These are phyloP conservation scores for Leiothrix lutea DNA, from an alignment of 2,113 vertebrate species.

Conservation along the genomic window DNA sequence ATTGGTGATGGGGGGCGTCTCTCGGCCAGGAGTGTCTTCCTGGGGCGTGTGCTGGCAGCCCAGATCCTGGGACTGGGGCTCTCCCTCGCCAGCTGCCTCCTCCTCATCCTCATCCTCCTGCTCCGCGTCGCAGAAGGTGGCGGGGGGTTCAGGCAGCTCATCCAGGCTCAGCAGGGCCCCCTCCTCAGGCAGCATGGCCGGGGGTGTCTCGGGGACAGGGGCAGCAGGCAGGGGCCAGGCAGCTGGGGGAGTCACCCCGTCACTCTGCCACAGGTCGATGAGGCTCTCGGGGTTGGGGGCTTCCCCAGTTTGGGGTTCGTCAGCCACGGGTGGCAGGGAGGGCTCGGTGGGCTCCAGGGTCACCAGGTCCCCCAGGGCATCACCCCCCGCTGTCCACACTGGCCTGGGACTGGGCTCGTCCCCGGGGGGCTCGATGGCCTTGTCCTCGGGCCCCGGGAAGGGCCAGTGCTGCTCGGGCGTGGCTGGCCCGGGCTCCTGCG, in stretches of 20 bases:
- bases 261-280: slow-evolving; percentile 87
- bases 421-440: slow-evolving; percentile 20
- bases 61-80: slow-evolving; percentile 75
- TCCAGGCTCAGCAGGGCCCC: slow-evolving; percentile 89
- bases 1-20: slow-evolving; percentile 87
- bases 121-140: slow-evolving; percentile 79
- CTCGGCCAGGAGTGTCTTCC: slow-evolving; percentile 77
- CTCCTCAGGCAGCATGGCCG: neutral
- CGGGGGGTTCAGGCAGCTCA: slow-evolving; percentile 84
- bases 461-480: slow-evolving; percentile 39
- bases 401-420: neutral
- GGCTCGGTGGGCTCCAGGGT: slow-evolving; percentile 53
- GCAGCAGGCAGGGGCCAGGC: slow-evolving; percentile 62
- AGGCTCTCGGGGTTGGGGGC: slow-evolving; percentile 68
- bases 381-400: slow-evolving; percentile 7
- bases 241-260: slow-evolving; percentile 9
- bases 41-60: slow-evolving; percentile 86
- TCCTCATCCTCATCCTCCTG: slow-evolving; percentile 79
- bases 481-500: neutral
- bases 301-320: slow-evolving; percentile 4
- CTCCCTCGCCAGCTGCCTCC: slow-evolving; percentile 40
- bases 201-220: slow-evolving; percentile 45
- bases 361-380: slow-evolving; percentile 64
- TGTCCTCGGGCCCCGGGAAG: slow-evolving; percentile 41
- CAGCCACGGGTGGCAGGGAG: neutral